These are phyloP conservation scores for Cyanoderma ruficeps DNA, from an alignment of 2,113 vertebrate species.

Conservation along the genomic window DNA sequence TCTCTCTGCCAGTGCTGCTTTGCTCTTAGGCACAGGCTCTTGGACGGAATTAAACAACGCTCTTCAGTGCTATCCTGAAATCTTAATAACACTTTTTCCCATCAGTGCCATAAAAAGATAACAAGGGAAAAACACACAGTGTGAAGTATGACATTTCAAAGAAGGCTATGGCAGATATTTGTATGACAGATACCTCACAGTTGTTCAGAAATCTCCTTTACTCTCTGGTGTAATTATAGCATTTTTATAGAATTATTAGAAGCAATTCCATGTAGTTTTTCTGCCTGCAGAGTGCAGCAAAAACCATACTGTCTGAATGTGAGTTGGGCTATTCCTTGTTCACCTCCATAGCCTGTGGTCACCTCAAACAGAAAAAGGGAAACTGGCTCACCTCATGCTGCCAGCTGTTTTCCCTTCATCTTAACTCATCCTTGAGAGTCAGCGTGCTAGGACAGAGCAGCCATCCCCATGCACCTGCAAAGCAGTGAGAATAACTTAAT, in stretches of 20 bases:
- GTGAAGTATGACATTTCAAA: background rate
- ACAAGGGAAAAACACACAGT: background rate
- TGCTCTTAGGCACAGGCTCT: background rate
- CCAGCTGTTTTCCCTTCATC: background rate
- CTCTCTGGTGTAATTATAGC: background rate
- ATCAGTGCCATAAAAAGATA: background rate
- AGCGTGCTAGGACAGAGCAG: background rate
- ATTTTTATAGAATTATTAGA: background rate
- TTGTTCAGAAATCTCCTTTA: slow-evolving; percentile 9
- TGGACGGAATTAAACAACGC: background rate
- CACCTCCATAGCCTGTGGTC: background rate
- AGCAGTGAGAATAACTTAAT: background rate
- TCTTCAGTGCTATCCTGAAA: background rate
- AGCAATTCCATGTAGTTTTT: background rate
- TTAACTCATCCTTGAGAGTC: background rate
- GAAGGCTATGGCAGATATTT: background rate
- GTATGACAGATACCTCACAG: background rate
- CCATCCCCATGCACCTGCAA: background rate
- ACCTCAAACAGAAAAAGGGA: background rate
- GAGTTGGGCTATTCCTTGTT: background rate
- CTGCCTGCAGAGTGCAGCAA: slow-evolving; percentile 54
- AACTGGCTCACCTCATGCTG: background rate
- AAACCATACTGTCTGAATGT: background rate
- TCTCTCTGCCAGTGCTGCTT: background rate
- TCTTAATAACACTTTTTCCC: background rate